These are phyloP conservation scores for Brachylomia viminalis DNA, from an alignment of 2,888 invertebrate species.

Conservation along the genomic window DNA sequence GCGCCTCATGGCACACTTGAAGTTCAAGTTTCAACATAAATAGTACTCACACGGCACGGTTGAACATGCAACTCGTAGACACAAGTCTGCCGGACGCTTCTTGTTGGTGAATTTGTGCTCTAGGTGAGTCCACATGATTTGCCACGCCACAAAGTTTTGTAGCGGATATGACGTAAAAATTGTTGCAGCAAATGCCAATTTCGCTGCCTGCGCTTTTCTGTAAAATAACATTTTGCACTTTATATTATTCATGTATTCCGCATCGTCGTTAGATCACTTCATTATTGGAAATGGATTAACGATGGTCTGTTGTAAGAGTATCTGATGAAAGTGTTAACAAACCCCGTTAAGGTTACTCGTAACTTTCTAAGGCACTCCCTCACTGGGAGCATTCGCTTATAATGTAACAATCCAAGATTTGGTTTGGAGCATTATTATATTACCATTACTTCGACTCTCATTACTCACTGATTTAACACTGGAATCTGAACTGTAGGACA, in stretches of 20 bases:
- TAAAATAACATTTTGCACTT: constrained; percentile 29
- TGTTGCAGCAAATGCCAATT: constrained; percentile 91
- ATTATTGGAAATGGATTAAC: background rate
- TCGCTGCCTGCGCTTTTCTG: constrained; percentile 92
- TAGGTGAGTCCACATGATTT: constrained; percentile 92
- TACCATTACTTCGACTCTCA: background rate
- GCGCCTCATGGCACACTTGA: too few species aligned
- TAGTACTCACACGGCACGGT: constrained; percentile 78
- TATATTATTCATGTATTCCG: background rate
- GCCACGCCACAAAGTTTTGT: constrained; percentile 97
- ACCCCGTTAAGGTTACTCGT: background rate
- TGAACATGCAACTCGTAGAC: constrained; percentile 72
- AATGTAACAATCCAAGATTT: background rate
- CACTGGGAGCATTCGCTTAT: background rate
- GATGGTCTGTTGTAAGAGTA: background rate
- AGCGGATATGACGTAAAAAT: constrained; percentile 96
- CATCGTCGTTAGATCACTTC: too few species aligned
- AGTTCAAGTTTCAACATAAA: background rate
- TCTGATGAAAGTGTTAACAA: background rate
- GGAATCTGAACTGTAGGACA: too few species aligned
- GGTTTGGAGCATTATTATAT: background rate
- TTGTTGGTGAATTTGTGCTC: constrained; percentile 71
- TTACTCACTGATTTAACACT: background rate
- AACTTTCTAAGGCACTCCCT: background rate
- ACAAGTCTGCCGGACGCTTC: constrained; percentile 72